phyloP scores from a whole-genome alignment of 2,888 invertebrate genomes.

The Anthrax anthrax region DNA sequence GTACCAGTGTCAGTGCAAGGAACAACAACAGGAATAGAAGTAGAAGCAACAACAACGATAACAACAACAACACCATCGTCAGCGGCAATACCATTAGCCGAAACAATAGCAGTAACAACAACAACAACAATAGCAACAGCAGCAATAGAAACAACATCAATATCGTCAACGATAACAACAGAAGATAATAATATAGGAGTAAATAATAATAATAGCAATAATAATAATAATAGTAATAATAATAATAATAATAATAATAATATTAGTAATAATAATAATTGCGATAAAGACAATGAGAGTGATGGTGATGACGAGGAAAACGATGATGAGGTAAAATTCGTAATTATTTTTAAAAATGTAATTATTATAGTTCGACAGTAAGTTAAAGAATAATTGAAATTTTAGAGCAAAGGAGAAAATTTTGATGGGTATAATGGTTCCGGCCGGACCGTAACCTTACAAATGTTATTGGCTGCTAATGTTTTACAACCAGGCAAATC shows the following conservation, averaged over 20 bases:
- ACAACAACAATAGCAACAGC: neutral
- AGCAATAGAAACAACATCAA: neutral
- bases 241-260: conserved; percentile 43
- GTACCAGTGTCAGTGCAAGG: no score
- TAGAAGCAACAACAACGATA: neutral
- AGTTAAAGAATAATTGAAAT: neutral
- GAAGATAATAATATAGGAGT: neutral
- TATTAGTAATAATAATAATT: conserved; percentile 14
- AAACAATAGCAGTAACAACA: neutral
- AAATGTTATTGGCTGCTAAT: conserved; percentile 72
- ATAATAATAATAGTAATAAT: conserved; percentile 39
- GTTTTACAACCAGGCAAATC: conserved; percentile 72
- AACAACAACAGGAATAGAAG: neutral
- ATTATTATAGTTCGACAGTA: no score
- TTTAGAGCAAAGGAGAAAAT: conserved; percentile 24
- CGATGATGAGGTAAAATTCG: conserved; percentile 40
- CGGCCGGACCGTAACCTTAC: conserved; percentile 62
- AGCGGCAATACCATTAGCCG: no score
- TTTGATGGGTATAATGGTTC: conserved; percentile 35
- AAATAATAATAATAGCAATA: conserved; percentile 24
- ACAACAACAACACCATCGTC: neutral
- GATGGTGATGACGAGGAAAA: conserved; percentile 42
- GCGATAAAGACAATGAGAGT: conserved; percentile 38
- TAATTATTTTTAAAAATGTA: no score
- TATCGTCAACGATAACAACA: neutral